Evolutionary conservation across 2,888 invertebrate genomes (phyloP), one percentile per base, ranked within the genome.

Genomic region (Hemaris fuciformis): DNA sequence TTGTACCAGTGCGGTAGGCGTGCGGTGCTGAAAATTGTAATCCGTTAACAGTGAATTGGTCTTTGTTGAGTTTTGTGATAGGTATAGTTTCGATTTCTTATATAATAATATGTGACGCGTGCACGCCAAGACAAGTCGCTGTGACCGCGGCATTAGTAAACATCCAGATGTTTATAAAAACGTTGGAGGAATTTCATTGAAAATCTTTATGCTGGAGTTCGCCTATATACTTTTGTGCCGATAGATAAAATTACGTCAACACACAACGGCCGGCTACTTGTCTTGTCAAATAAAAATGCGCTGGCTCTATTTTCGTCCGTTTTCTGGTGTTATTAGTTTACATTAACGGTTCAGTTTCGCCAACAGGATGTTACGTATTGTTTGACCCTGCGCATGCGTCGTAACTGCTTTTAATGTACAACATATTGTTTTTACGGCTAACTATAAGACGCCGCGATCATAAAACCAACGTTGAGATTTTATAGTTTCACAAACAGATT

Each of bases 1-100:
- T 84, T 83, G 84, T 86, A 81, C 73, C 70, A 79, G 74, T 78
- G 80, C 65, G 75, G 73, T 75, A 66, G 66, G 72, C 73, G 76
- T 72, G 62, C 69, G 60, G 71, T 66, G 59, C 68, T 57, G 60
- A 61, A 65, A 66, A 67, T 66, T 62, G 63, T 73, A 71, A 73
- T 74, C 70, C 62, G 70, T 70, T 66, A 67, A 62, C 64, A 62
- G 59, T 57, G 62, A 60, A 64, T 68, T 63, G 71, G 69, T 64
- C 63, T n/a, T 73, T 73, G 60, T 63, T 64, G 64, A 53, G 20
- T 20, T 13, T 31, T 8, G n/a, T 42, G 18, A 2, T n/a, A 22
- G 31, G 3, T 13, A 60, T 34, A 23, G 45, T 63, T 59, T 60
- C 59, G 56, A 57, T 62, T 60, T 61, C 67, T 58, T 62, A 62